These are phyloP conservation scores for Eilema depressum DNA, from an alignment of 2,888 invertebrate species.

Conservation along the genomic window DNA sequence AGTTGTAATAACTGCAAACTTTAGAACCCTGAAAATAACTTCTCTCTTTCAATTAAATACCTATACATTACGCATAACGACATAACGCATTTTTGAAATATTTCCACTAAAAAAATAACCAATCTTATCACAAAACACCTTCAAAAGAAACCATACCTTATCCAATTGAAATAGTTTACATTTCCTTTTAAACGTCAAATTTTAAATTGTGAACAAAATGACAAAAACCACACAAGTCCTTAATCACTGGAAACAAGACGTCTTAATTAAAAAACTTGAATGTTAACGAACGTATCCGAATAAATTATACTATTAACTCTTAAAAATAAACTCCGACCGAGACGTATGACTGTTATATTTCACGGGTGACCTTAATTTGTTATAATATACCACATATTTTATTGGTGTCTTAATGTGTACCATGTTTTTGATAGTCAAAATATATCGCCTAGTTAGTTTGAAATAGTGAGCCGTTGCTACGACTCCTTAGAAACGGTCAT, in stretches of 20 bases:
- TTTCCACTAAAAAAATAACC: slow-evolving; percentile 26
- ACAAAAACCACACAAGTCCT: slow-evolving; percentile 65
- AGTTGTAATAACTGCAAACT: background rate
- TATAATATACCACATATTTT: slow-evolving; percentile 20
- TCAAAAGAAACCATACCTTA: slow-evolving; percentile 22
- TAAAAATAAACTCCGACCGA: slow-evolving; percentile 33
- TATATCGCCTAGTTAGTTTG: slow-evolving; percentile 4
- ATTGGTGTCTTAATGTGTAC: slow-evolving; percentile 10
- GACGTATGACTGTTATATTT: slow-evolving; percentile 47
- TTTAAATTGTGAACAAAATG: slow-evolving; percentile 44
- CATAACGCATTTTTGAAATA: slow-evolving; percentile 31
- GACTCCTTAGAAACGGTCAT: background rate
- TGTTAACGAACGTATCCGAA: slow-evolving; percentile 54
- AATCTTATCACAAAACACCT: slow-evolving; percentile 23
- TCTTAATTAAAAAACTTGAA: slow-evolving; percentile 75
- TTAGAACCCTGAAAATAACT: background rate
- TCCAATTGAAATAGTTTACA: rapidly evolving
- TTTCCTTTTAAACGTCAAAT: background rate
- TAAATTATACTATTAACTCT: slow-evolving; percentile 61
- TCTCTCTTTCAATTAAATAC: background rate
- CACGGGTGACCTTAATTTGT: slow-evolving; percentile 43
- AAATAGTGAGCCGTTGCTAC: background rate
- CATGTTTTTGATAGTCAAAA: slow-evolving; percentile 4
- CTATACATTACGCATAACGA: slow-evolving; percentile 22
- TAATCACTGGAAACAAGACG: slow-evolving; percentile 71